Conservation (phyloP, 2,797 vertebrate species). For the Semotilus atromaculatus region DNA sequence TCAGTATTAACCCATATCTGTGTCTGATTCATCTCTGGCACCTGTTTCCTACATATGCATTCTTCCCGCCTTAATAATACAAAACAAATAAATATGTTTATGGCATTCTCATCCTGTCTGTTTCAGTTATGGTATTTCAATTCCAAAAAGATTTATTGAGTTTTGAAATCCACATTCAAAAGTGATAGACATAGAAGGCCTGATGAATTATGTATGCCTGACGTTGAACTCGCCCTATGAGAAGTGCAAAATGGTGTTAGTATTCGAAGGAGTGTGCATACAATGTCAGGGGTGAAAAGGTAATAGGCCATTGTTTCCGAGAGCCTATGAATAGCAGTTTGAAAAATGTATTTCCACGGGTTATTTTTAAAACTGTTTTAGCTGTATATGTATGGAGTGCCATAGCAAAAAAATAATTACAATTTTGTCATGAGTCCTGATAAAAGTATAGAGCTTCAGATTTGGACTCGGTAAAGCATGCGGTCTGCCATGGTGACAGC, state of each 20-base stretch:
- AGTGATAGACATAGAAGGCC: constrained; percentile 27
- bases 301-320: constrained; percentile 37
- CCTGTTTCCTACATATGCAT: constrained; percentile 32
- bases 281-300: constrained; percentile 45
- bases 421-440: constrained; percentile 4
- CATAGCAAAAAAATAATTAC: not conserved
- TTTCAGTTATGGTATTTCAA: constrained; percentile 49
- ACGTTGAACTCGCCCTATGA: constrained; percentile 31
- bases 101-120: constrained; percentile 18
- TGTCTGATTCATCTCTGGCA: constrained; percentile 48
- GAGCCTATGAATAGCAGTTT: not conserved
- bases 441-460: constrained; percentile 19
- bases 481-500: constrained; percentile 54
- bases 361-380: constrained; percentile 1
- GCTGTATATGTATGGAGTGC: not conserved
- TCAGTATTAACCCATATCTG: constrained; percentile 48
- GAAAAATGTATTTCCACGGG: not conserved
- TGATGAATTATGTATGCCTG: constrained; percentile 54
- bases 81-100: constrained; percentile 50
- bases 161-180: constrained; percentile 31
- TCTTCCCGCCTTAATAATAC: constrained; percentile 28
- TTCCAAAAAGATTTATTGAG: constrained; percentile 49
- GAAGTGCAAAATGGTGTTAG: constrained; percentile 58
- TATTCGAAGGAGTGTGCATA: constrained; percentile 40
- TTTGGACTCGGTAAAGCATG: constrained; percentile 3